phyloP scores from a whole-genome alignment of 2,113 vertebrate species.

The Psittacus erithacus region DNA sequence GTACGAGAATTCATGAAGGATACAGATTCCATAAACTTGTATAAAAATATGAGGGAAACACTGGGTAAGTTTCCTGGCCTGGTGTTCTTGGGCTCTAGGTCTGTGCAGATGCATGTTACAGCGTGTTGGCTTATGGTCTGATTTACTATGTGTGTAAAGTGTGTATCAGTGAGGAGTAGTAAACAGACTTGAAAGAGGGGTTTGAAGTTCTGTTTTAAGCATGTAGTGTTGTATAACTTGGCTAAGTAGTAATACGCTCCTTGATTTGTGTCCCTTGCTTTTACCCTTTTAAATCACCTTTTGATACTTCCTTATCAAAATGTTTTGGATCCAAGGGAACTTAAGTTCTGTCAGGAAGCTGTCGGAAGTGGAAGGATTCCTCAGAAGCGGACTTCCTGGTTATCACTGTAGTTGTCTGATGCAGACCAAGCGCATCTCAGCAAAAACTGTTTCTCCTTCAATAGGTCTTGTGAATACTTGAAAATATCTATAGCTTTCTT shows the following conservation, averaged over 20 bases:
- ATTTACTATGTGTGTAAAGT: background rate
- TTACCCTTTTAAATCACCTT: background rate
- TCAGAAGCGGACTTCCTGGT: background rate
- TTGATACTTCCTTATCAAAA: background rate
- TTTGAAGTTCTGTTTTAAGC: background rate
- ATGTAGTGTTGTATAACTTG: background rate
- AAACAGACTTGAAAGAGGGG: background rate
- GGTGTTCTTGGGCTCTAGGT: background rate
- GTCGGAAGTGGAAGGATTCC: background rate
- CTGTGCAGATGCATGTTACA: background rate
- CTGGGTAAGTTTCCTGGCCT: slow-evolving; percentile 81
- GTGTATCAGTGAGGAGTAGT: background rate
- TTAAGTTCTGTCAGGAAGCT: background rate
- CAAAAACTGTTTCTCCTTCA: background rate
- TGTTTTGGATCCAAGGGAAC: background rate
- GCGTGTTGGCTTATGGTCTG: background rate
- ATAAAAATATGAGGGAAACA: slow-evolving; percentile 99
- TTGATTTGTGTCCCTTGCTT: background rate
- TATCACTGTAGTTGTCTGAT: background rate
- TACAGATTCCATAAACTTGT: slow-evolving; percentile 98
- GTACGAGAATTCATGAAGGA: slow-evolving; percentile 99
- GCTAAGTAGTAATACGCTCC: background rate
- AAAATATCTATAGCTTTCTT: background rate
- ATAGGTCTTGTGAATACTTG: background rate
- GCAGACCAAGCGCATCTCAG: background rate